These are phyloP conservation scores for Pithys albifrons DNA, from an alignment of 2,113 vertebrate genomes.

Conservation along the genomic window DNA sequence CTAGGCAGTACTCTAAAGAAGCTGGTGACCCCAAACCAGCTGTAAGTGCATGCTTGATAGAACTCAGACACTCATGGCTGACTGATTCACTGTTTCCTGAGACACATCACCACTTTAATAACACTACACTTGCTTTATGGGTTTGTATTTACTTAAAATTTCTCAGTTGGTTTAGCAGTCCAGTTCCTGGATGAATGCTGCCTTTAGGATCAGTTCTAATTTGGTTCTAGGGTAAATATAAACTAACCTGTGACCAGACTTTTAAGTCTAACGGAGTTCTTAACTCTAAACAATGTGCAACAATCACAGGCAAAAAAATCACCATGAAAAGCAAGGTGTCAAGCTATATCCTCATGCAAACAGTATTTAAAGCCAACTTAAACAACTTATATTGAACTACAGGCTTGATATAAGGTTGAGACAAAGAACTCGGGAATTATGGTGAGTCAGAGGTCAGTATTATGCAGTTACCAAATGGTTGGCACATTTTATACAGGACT, in stretches of 20 bases:
- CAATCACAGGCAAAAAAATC: not conserved
- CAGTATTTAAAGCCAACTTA: not conserved
- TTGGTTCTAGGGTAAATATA: not conserved
- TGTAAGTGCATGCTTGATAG: not conserved
- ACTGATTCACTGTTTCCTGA: not conserved
- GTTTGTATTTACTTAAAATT: not conserved
- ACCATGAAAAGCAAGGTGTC: not conserved
- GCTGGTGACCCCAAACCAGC: not conserved
- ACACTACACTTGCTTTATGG: not conserved
- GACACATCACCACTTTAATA: rapidly evolving
- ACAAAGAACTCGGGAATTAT: not conserved
- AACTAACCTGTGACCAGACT: not conserved
- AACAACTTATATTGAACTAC: not conserved
- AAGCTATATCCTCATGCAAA: not conserved
- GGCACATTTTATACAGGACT: not conserved
- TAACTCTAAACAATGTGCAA: not conserved
- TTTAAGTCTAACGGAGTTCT: not conserved
- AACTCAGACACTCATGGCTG: not conserved
- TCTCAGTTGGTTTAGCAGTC: not conserved
- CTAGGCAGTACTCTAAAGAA: not conserved
- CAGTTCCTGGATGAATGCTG: not conserved
- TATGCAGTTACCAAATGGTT: rapidly evolving
- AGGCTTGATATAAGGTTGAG: not conserved
- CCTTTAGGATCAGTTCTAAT: not conserved
- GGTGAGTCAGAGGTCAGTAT: not conserved